Evolutionary conservation across 2,888 invertebrate species (phyloP).

Genomic region (Deroplatys truncata): DNA sequence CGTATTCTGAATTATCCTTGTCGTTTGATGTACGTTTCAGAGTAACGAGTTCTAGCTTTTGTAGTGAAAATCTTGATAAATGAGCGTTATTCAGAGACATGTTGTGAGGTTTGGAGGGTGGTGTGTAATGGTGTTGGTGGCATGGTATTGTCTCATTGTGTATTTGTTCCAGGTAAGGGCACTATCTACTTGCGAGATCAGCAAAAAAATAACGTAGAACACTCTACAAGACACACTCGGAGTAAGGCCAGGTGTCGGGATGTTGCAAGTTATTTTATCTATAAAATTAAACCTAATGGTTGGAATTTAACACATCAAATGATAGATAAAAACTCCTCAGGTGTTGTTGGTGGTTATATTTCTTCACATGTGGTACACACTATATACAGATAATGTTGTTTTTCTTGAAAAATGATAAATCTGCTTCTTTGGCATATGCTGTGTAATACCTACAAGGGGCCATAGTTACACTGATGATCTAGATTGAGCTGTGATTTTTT

Average conservation of each 20-base stretch:
- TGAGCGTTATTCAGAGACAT: too few species aligned
- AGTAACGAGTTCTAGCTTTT: background rate
- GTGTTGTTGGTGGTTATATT: background rate
- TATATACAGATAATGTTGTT: background rate
- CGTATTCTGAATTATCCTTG: too few species aligned
- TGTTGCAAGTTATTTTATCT: background rate
- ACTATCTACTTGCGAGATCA: background rate
- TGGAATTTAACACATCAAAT: background rate
- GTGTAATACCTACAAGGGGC: too few species aligned
- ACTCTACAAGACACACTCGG: background rate
- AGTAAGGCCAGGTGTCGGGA: background rate
- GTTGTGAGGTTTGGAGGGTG: background rate
- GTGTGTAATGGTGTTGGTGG: background rate
- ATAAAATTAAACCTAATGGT: background rate
- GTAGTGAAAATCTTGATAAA: background rate
- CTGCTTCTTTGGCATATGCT: too few species aligned
- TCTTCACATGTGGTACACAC: background rate
- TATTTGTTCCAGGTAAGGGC: background rate
- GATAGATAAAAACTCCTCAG: background rate
- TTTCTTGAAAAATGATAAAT: too few species aligned
- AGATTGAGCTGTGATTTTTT: too few species aligned
- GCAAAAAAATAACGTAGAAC: background rate
- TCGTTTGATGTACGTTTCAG: too few species aligned
- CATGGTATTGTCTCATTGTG: background rate
- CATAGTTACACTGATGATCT: too few species aligned